Conservation (phyloP, 1,140 invertebrate species). For the Drosophila nebulosa region DNA sequence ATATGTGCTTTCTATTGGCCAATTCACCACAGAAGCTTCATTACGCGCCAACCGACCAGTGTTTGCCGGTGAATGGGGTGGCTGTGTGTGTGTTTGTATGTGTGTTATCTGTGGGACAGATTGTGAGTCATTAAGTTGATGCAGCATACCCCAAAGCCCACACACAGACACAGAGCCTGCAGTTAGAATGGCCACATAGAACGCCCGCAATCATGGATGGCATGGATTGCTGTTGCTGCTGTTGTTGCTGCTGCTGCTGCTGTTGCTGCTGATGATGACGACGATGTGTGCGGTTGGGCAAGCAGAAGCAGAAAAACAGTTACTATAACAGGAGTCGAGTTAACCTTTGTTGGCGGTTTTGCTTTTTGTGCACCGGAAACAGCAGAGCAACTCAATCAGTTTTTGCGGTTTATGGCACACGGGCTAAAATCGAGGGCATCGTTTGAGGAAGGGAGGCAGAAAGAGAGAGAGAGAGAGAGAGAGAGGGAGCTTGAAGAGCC, state of each 20-base stretch:
- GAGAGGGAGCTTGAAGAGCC: neutral
- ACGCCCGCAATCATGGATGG: slow-evolving; percentile 42
- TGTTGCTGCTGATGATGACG: slow-evolving; percentile 25
- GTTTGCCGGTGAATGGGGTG: slow-evolving; percentile 29
- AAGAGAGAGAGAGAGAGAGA: neutral
- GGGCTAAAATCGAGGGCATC: slow-evolving; percentile 29
- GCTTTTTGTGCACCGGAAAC: slow-evolving; percentile 58
- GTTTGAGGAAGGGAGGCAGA: neutral
- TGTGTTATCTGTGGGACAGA: slow-evolving; percentile 49
- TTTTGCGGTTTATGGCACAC: slow-evolving; percentile 52
- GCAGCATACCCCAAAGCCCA: slow-evolving; percentile 33
- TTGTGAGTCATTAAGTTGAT: slow-evolving; percentile 71
- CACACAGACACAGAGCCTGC: slow-evolving; percentile 27
- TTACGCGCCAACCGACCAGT: slow-evolving; percentile 32
- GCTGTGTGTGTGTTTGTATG: slow-evolving; percentile 25
- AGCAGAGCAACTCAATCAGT: slow-evolving; percentile 54
- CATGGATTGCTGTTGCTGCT: slow-evolving; percentile 19
- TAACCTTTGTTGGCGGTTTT: slow-evolving; percentile 57
- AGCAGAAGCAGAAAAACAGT: slow-evolving; percentile 28
- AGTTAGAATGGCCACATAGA: slow-evolving; percentile 45
- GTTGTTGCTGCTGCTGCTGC: neutral
- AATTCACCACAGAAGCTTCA: slow-evolving; percentile 76
- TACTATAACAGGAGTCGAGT: slow-evolving; percentile 47
- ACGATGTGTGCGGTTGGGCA: slow-evolving; percentile 36
- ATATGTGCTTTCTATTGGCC: slow-evolving; percentile 70